A percentile compares a stretch with the other conserved stretches of the same genome.
Conservation (phyloP, 2,797 vertebrate genomes). For the Euthynnus affinis region DNA sequence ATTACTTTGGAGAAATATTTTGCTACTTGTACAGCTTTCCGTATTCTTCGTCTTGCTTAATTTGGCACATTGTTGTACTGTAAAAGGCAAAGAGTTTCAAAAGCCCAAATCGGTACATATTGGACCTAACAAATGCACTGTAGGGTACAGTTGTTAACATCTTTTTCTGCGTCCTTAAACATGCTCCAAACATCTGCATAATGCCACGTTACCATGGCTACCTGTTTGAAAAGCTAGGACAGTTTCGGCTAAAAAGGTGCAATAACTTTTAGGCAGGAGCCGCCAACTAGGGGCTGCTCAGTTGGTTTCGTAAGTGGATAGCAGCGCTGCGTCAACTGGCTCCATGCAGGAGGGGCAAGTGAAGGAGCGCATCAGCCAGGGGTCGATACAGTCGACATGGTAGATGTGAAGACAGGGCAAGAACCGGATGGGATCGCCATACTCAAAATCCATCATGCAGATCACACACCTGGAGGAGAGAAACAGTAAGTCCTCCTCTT, state of each 20-base stretch:
- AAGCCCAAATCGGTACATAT: conserved; percentile 42
- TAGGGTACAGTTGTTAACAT: conserved; percentile 25
- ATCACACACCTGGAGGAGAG: conserved; percentile 88
- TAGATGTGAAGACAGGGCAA: conserved; percentile 92
- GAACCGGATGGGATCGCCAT: conserved; percentile 89
- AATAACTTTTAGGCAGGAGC: conserved; percentile 60
- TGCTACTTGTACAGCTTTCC: conserved; percentile 57
- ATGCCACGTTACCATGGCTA: conserved; percentile 34
- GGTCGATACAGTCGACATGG: conserved; percentile 91
- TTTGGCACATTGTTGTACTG: conserved; percentile 66
- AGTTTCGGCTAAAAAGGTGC: conserved; percentile 61
- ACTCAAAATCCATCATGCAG: conserved; percentile 93
- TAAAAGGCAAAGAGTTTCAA: conserved; percentile 61
- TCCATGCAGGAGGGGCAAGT: conserved; percentile 94
- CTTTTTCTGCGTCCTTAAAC: conserved; percentile 32
- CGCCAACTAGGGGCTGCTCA: conserved; percentile 57
- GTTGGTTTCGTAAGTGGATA: conserved; percentile 90
- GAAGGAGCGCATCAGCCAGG: conserved; percentile 93
- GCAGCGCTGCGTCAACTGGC: conserved; percentile 91
- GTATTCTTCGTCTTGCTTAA: conserved; percentile 41
- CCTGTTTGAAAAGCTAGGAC: conserved; percentile 53
- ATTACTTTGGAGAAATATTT: conserved; percentile 51
- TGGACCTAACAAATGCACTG: conserved; percentile 21
- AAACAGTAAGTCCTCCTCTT: neutral
- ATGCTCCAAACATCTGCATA: conserved; percentile 45